Evolutionary conservation across 2,888 invertebrate species (phyloP), one percentile per base, ranked within the genome.

Genomic region (Campoplex nolae): DNA sequence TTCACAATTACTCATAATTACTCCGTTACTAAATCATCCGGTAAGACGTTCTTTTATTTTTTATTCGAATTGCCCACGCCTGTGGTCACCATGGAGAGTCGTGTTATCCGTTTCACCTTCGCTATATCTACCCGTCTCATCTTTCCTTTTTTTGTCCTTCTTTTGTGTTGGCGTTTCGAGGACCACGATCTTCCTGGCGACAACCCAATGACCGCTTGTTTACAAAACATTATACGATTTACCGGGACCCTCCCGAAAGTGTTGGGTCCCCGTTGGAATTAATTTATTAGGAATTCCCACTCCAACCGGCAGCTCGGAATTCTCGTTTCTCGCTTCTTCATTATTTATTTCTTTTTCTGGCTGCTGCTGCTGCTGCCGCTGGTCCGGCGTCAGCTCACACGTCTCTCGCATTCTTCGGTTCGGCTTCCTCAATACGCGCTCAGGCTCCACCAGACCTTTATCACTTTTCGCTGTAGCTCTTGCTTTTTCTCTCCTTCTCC

Each of bases 141-240:
- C 87, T 87, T 87, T 87, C 84, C 70, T 84, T 48, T 56, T 77
- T 80, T 58, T 68, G 58, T 73, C n/a, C 56, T 42, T 16, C 58
- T 70, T 76, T 68, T 58, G 58, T 80, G 38, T 68, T 74, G 51
- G 73, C 28, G n/a, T 79, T 75, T 74, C 35, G 79, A 65, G 75
- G 71, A 67, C 79, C 85, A 58, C 78, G 87, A 85, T 87, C 87
- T 82, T 87, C 87, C 76, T 87, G 87, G 87, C 91, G 89, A 87
- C 87, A 89, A 88, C 89, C 90, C 89, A 91, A 91, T 91, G 90
- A 89, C 84, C 88, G 90, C 91, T 90, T 92, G 92, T 92, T 92
- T 92, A 91, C 91, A 92, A 92, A 92, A 92, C 91, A 91, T 91
- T 91, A 87, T 87, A 91, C 91, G 90, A 91, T 91, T 90, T 90